Percentiles rank a stretch among this genome's conserved stretches.
Evolutionary conservation across 2,888 invertebrate genomes (phyloP).

Genomic region (Brachylomia viminalis): DNA sequence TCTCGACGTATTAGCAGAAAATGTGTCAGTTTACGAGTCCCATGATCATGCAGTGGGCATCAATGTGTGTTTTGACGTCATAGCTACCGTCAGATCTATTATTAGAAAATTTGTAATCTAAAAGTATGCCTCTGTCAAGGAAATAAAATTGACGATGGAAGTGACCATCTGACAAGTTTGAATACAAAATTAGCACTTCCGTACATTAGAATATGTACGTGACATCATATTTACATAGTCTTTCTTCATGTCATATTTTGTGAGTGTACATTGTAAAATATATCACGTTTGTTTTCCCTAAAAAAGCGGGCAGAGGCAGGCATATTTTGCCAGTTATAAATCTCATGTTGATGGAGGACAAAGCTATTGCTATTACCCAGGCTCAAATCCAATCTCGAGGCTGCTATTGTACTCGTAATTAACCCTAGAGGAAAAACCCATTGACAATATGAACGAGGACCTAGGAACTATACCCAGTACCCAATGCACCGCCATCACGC

Average conservation of each 20-base stretch:
- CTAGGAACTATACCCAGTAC: too few relatives aligned
- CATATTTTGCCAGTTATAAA: neutral
- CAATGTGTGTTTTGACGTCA: slow-evolving; percentile 31
- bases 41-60: neutral
- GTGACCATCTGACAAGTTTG: slow-evolving; percentile 34
- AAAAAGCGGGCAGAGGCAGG: too few relatives aligned
- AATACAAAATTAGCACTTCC: slow-evolving; percentile 59
- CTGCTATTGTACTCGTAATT: neutral
- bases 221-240: slow-evolving; percentile 19
- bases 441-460: neutral
- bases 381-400: too few relatives aligned
- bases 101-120: slow-evolving; percentile 23
- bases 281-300: neutral
- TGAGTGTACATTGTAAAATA: slow-evolving; percentile 3
- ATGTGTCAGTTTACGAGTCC: neutral
- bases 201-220: slow-evolving; percentile 33
- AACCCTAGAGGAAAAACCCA: neutral
- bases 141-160: slow-evolving; percentile 41
- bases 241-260: slow-evolving; percentile 16
- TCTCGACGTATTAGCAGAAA: neutral
- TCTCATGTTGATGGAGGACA: neutral
- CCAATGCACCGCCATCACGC: too few relatives aligned
- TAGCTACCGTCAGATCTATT: slow-evolving; percentile 19
- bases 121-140: slow-evolving; percentile 15
- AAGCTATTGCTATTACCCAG: too few relatives aligned